Percentiles rank a stretch among this genome's conserved stretches.
Evolutionary conservation across 2,888 invertebrate species (phyloP).

Genomic region (Balanococcus diminutus): DNA sequence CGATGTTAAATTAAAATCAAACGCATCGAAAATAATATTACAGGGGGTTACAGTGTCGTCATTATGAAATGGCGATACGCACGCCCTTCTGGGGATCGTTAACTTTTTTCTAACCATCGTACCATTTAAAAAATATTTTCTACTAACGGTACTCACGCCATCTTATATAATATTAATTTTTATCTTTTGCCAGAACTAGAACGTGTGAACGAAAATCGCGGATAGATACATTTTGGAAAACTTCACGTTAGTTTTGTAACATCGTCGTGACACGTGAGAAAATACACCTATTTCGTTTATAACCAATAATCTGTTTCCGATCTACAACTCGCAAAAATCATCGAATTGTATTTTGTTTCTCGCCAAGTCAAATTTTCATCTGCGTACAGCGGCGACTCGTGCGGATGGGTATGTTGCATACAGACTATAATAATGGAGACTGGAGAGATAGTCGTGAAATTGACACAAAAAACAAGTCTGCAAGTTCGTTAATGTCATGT

Average conservation of each 20-base stretch:
- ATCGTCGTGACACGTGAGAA: background rate
- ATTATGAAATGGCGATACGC: constrained; percentile 54
- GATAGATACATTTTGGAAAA: background rate
- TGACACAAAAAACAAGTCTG: background rate
- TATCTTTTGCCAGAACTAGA: constrained; percentile 21
- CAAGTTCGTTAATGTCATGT: background rate
- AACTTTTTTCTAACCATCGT: constrained; percentile 2
- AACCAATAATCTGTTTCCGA: too few relatives aligned
- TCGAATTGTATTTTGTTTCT: background rate
- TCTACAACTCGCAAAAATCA: background rate
- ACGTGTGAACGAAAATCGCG: constrained; percentile 18
- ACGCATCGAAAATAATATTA: background rate
- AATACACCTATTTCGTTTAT: background rate
- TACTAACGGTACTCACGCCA: constrained; percentile 11
- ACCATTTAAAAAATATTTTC: background rate
- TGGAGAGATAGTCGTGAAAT: background rate
- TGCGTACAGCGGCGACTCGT: background rate
- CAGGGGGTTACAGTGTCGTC: constrained; percentile 46
- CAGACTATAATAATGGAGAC: too few relatives aligned
- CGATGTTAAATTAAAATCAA: background rate
- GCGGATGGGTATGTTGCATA: background rate
- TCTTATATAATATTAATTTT: constrained; percentile 1
- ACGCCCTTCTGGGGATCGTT: constrained; percentile 34
- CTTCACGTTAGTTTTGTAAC: background rate
- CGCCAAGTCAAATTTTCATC: background rate